Evolutionary conservation across 1,140 invertebrate genomes (phyloP).

Genomic region (Pseudomyrmex pallidus): DNA sequence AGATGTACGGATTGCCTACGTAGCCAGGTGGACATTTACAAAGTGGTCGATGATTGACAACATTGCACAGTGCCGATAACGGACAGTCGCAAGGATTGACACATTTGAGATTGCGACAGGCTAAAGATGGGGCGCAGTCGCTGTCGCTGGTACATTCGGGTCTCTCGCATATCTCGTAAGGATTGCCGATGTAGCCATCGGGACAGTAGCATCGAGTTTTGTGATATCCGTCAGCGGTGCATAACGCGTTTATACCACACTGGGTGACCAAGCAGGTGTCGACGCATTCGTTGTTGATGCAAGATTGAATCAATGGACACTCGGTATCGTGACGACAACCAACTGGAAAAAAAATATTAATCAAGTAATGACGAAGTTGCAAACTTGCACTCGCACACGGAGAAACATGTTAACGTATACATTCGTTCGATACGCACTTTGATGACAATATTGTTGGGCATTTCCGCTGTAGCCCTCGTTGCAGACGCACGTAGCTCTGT

Average conservation of each 20-base stretch:
- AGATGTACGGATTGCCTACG: slow-evolving; percentile 90
- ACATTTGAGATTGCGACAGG: slow-evolving; percentile 91
- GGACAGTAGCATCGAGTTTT: slow-evolving; percentile 92
- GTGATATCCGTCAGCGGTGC: slow-evolving; percentile 89
- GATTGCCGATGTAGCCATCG: slow-evolving; percentile 90
- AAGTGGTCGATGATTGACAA: slow-evolving; percentile 90
- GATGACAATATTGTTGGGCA: slow-evolving; percentile 91
- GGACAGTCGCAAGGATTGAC: slow-evolving; percentile 92
- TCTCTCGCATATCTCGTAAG: slow-evolving; percentile 90
- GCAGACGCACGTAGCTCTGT: slow-evolving; percentile 94
- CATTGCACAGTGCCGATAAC: slow-evolving; percentile 90
- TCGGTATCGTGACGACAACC: slow-evolving; percentile 94
- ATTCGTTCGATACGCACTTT: slow-evolving; percentile 86
- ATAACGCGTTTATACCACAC: slow-evolving; percentile 93
- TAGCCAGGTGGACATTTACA: slow-evolving; percentile 94
- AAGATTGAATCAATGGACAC: slow-evolving; percentile 92
- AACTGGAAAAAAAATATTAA: slow-evolving; percentile 84
- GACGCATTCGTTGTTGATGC: slow-evolving; percentile 93
- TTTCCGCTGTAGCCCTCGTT: slow-evolving; percentile 94
- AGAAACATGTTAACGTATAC: slow-evolving; percentile 12
- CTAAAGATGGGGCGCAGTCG: slow-evolving; percentile 90
- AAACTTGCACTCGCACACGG: neutral
- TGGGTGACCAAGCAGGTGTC: slow-evolving; percentile 92
- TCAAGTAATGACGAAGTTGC: neutral
- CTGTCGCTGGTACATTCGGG: slow-evolving; percentile 91